Evolutionary conservation across 2,797 vertebrate species (phyloP).

Genomic region (Myiotriccus ornatus): DNA sequence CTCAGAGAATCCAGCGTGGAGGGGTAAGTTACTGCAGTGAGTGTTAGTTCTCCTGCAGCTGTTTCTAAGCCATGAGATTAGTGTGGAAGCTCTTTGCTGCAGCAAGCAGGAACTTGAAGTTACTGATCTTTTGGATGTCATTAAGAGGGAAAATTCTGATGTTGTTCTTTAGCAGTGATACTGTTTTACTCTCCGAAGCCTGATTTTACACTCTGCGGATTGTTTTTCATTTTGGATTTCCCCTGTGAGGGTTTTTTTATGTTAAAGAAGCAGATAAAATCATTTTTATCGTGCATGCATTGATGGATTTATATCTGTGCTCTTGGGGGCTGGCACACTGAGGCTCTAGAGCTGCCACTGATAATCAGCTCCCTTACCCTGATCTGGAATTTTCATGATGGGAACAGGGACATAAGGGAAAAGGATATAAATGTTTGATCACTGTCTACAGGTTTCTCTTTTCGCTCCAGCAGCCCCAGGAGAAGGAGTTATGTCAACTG

Average conservation of each 20-base stretch:
- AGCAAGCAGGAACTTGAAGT: constrained; percentile 40
- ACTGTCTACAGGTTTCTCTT: background rate
- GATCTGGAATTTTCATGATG: background rate
- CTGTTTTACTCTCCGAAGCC: constrained; percentile 5
- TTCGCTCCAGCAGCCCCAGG: background rate
- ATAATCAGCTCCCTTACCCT: background rate
- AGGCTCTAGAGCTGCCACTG: constrained; percentile 18
- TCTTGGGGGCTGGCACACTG: background rate
- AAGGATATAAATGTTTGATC: constrained; percentile 2
- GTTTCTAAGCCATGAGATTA: constrained; percentile 26
- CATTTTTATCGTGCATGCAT: background rate
- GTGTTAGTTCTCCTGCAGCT: constrained; percentile 31
- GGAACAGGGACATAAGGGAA: background rate
- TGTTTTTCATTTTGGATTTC: constrained; percentile 30
- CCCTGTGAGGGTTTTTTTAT: background rate
- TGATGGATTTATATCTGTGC: constrained; percentile 30
- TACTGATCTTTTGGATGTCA: constrained; percentile 28
- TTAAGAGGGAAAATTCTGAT: background rate
- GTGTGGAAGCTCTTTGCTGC: background rate
- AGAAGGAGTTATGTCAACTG: constrained; percentile 53
- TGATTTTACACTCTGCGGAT: background rate
- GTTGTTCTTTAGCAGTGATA: constrained; percentile 16
- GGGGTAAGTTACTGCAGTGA: background rate
- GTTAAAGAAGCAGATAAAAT: constrained; percentile 41
- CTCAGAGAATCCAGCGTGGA: background rate